phyloP scores from a whole-genome alignment of 2,888 invertebrate species.

The Notocelia uddmanniana region DNA sequence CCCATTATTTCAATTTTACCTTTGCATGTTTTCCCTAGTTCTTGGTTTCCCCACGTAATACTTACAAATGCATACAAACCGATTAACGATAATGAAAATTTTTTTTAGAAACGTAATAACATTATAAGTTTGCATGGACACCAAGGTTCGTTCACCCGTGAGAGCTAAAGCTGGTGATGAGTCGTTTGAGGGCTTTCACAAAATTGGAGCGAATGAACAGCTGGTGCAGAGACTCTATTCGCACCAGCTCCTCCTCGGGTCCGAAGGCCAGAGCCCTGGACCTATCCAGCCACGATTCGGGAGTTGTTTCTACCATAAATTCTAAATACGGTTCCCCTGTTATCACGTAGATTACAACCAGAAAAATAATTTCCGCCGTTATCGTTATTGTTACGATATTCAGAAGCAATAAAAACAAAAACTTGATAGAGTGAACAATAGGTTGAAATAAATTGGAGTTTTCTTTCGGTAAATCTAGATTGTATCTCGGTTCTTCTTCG shows the following conservation, averaged over 20 bases:
- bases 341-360: conserved; percentile 56
- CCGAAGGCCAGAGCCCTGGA: conserved; percentile 63
- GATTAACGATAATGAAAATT: conserved; percentile 8
- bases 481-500: conserved; percentile 41
- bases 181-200: conserved; percentile 22
- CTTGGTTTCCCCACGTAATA: background rate
- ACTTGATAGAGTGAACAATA: conserved; percentile 57
- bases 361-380: conserved; percentile 61
- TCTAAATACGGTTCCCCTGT: conserved; percentile 66
- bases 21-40: background rate
- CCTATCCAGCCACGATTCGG: conserved; percentile 62
- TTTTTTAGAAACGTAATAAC: background rate
- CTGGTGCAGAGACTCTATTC: conserved; percentile 63
- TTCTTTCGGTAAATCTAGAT: conserved; percentile 44
- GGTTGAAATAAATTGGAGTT: conserved; percentile 50
- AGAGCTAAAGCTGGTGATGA: background rate
- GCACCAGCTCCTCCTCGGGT: conserved; percentile 59
- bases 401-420: conserved; percentile 60
- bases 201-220: conserved; percentile 56
- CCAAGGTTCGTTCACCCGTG: too few species aligned
- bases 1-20: background rate
- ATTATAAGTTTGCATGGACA: too few species aligned
- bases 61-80: conserved; percentile 19
- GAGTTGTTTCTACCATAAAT: conserved; percentile 58
- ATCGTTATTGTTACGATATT: conserved; percentile 61